Base-by-base conservation (phyloP, 1,140 invertebrate species). In the Aporrectodea caliginosa region DNA sequence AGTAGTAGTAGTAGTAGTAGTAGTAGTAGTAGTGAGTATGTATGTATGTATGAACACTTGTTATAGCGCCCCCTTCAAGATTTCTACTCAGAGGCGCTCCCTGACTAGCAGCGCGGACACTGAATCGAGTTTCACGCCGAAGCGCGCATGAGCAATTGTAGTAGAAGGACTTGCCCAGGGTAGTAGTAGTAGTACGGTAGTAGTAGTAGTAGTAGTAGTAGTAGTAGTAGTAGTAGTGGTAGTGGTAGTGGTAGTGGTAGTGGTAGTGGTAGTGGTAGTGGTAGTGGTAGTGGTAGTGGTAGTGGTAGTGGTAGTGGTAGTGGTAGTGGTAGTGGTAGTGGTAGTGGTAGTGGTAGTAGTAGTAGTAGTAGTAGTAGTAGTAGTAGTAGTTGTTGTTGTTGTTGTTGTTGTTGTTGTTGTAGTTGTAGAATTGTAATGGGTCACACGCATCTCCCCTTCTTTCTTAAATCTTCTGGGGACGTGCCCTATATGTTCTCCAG, bases 11-110 rank as follows among this genome's bases (percentile, higher is more conserved):
- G 43, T 58, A 58, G 43, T 58, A 58, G 43, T 58, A 58, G 43
- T 58, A 58, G 43, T 58, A 58, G 43, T 58, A 58, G 43, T 58
- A 58, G n/a, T n/a, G n/a, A n/a, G n/a, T n/a, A n/a, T n/a, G n/a
- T n/a, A n/a, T n/a, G n/a, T n/a, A n/a, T n/a, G n/a, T n/a, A n/a
- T n/a, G n/a, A n/a, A n/a, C n/a, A n/a, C n/a, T n/a, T n/a, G n/a
- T n/a, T n/a, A n/a, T n/a, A n/a, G n/a, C n/a, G n/a, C n/a, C n/a
- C n/a, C n/a, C n/a, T n/a, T n/a, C n/a, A n/a, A n/a, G n/a, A n/a
- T n/a, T n/a, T n/a, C n/a, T n/a, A n/a, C n/a, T n/a, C n/a, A n/a
- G n/a, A n/a, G n/a, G n/a, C n/a, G n/a, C n/a, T n/a, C n/a, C n/a
- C n/a, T n/a, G n/a, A n/a, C n/a, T n/a, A n/a, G n/a, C n/a, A n/a